Percentiles rank a stretch among this genome's conserved stretches.
Evolutionary conservation across 2,888 invertebrate genomes (phyloP).

Genomic region (Blera fallax): DNA sequence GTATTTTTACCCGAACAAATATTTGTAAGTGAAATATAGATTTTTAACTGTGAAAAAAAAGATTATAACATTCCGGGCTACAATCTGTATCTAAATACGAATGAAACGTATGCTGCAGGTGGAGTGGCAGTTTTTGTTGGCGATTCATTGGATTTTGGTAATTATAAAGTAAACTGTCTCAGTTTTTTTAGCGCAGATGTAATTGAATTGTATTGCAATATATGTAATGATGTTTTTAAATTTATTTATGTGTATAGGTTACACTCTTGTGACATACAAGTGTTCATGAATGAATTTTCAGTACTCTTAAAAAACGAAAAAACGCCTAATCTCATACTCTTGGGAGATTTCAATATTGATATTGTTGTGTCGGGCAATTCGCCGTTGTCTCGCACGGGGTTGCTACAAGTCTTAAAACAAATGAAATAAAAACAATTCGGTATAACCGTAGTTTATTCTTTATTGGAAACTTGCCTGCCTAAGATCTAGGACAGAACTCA

Average conservation of each 20-base stretch:
- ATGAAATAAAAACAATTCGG: too few species aligned
- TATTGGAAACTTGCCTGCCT: too few species aligned
- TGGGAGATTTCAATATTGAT: background rate
- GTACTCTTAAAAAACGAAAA: background rate
- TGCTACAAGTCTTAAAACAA: too few species aligned
- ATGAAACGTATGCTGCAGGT: background rate
- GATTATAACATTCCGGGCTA: background rate
- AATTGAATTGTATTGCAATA: background rate
- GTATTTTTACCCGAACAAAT: background rate
- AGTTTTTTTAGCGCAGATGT: background rate
- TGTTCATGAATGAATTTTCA: background rate
- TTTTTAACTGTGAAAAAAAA: background rate
- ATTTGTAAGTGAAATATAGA: too few species aligned
- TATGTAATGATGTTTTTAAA: background rate
- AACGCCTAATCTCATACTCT: background rate
- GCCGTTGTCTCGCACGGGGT: too few species aligned
- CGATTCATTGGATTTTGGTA: background rate
- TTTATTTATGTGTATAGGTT: background rate
- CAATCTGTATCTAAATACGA: background rate
- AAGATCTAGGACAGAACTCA: too few species aligned
- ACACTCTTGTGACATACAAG: background rate
- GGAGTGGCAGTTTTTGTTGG: slow-evolving; percentile 6
- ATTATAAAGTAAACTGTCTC: background rate
- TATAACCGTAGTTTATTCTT: too few species aligned
- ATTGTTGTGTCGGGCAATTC: too few species aligned